Evolutionary conservation across 2,888 invertebrate genomes (phyloP), one percentile per base, ranked within the genome.

Genomic region (Chromoteleia sp.): DNA sequence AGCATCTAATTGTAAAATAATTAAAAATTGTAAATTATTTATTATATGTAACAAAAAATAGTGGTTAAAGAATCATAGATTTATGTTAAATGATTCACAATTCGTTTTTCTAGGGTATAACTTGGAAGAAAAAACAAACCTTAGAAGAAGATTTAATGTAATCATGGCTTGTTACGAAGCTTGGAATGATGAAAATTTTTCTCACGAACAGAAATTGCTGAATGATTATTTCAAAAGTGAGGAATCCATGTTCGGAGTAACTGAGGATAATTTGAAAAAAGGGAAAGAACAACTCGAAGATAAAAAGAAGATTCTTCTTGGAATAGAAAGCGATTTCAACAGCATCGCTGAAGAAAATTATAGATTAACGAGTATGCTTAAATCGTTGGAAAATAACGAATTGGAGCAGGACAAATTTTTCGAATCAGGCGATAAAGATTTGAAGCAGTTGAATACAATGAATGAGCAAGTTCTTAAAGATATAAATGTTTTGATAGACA

Each of bases 121-220:
- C n/a, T n/a, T n/a, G n/a, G n/a, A n/a, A n/a, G n/a, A n/a, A n/a
- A n/a, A n/a, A n/a, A n/a, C n/a, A n/a, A n/a, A n/a, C n/a, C n/a
- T n/a, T n/a, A n/a, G n/a, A n/a, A n/a, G n/a, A n/a, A n/a, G n/a
- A n/a, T n/a, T n/a, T n/a, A n/a, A n/a, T n/a, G n/a, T n/a, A n/a
- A n/a, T n/a, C n/a, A n/a, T n/a, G n/a, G n/a, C n/a, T n/a, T n/a
- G 21, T 45, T 74, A 74, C 10, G n/a, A 21, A 21, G 30, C 21
- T 12, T 74, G 74, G 74, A 74, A 63, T 17, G 63, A 74, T 14
- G 74, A 65, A 25, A 74, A 36, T 15, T 21, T 7, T 10, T 1
- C 17, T 0, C 45, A 63, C n/a, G 54, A 63, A 58, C 0, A 59
- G 7, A 29, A 39, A 30, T 2, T 75, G n/a, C 8, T 65, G 5